Conservation (phyloP, 2,113 vertebrate species). For the Ophiodon elongatus region DNA sequence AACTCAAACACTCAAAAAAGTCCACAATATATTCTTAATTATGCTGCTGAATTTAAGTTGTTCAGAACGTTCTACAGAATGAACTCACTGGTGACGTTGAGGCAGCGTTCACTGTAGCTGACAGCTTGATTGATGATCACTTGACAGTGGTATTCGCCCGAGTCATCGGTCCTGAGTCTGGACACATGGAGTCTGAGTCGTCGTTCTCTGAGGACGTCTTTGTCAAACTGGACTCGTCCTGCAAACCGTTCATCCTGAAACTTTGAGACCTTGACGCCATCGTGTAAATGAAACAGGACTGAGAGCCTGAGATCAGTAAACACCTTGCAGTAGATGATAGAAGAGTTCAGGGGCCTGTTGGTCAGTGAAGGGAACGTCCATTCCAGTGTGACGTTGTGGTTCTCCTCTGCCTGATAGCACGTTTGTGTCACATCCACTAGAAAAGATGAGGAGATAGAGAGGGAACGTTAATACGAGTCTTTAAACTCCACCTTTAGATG, state of each 20-base stretch:
- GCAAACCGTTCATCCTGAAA: conserved; percentile 11
- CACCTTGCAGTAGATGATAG: too few relatives aligned
- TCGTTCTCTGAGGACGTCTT: neutral
- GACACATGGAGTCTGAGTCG: conserved; percentile 10
- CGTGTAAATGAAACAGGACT: neutral
- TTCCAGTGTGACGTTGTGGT: neutral
- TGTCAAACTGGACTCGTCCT: conserved; percentile 20
- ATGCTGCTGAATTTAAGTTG: too few relatives aligned
- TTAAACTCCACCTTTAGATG: too few relatives aligned
- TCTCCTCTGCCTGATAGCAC: neutral
- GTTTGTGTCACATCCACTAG: too few relatives aligned
- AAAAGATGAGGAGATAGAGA: neutral
- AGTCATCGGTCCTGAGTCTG: neutral
- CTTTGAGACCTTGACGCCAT: neutral
- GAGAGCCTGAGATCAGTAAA: too few relatives aligned
- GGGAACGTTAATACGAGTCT: neutral
- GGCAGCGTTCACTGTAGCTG: neutral
- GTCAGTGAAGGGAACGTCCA: neutral
- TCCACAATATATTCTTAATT: too few relatives aligned
- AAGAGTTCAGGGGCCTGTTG: too few relatives aligned
- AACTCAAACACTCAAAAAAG: too few relatives aligned
- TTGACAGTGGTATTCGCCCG: neutral
- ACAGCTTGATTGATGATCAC: neutral
- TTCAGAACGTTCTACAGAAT: too few relatives aligned
- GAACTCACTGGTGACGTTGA: conserved; percentile 1